These are phyloP conservation scores for Silurus asotus DNA, from an alignment of 2,113 vertebrate genomes.

Conservation along the genomic window DNA sequence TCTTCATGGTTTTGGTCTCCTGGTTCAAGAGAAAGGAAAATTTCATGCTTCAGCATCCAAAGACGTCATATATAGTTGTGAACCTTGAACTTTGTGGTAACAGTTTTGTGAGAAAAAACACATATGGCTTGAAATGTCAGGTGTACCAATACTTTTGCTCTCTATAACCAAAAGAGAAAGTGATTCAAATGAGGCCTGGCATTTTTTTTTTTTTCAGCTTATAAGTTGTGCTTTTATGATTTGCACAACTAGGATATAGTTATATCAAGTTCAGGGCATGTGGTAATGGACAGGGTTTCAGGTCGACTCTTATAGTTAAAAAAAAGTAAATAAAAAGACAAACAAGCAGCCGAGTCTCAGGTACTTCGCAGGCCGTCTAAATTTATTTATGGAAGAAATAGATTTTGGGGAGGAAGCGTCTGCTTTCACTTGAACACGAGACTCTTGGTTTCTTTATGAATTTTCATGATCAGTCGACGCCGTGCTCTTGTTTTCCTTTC, in stretches of 20 bases:
- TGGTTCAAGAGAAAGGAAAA: too few species aligned
- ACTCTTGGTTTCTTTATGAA: constrained; percentile 37
- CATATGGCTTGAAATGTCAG: too few species aligned
- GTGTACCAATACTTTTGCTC: too few species aligned
- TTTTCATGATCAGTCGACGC: background rate
- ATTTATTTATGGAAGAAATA: background rate
- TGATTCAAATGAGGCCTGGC: background rate
- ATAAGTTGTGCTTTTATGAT: too few species aligned
- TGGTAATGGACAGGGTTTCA: background rate
- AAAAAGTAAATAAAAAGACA: background rate
- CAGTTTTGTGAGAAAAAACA: too few species aligned
- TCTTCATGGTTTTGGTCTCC: too few species aligned
- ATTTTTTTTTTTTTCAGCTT: background rate
- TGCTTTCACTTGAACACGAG: constrained; percentile 16
- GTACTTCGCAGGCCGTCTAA: background rate
- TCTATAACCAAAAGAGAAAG: background rate
- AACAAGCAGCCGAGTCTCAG: background rate
- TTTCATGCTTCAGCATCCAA: too few species aligned
- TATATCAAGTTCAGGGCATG: background rate
- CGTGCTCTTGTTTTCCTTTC: constrained; percentile 54
- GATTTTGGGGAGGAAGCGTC: constrained; percentile 29
- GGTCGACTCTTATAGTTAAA: background rate
- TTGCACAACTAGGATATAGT: too few species aligned
- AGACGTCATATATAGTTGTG: too few species aligned
- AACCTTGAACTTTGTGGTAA: too few species aligned